Percentiles rank a stretch among this genome's conserved stretches.
Evolutionary conservation across 92 coral and sea anemone species (phyloP).

Genomic region (Siderastrea radians): DNA sequence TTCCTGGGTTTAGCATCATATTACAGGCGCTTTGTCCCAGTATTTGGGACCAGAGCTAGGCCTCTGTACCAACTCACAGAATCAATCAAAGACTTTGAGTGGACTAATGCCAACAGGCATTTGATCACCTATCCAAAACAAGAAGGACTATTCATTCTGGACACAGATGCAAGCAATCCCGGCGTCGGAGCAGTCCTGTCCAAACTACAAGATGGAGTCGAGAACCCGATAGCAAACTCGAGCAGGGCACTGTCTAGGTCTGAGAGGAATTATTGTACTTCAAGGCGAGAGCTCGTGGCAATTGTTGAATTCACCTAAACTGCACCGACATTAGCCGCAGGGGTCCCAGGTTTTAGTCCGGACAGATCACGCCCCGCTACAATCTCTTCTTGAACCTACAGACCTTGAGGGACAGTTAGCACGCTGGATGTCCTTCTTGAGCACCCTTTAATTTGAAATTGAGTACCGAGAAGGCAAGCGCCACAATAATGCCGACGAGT

Average conservation of each 20-base stretch:
- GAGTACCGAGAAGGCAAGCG: conserved; percentile 46
- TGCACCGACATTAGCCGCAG: conserved; percentile 40
- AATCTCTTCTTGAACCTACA: conserved; percentile 46
- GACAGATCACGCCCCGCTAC: conserved; percentile 70
- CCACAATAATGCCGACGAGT: conserved; percentile 54
- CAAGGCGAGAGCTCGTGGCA: conserved; percentile 48
- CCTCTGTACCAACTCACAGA: conserved; percentile 69
- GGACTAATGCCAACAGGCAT: conserved; percentile 55
- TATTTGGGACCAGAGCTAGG: conserved; percentile 56
- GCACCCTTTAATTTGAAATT: conserved; percentile 47
- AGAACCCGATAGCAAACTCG: conserved; percentile 33
- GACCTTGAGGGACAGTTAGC: conserved; percentile 78
- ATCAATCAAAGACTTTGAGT: conserved; percentile 19
- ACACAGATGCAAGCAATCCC: conserved; percentile 62
- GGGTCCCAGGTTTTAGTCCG: conserved; percentile 40
- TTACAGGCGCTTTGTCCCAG: conserved; percentile 67
- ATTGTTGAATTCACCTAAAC: conserved; percentile 50
- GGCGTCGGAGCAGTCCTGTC: conserved; percentile 71
- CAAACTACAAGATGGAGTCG: conserved; percentile 53
- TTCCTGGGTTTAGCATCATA: conserved; percentile 73
- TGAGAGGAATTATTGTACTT: conserved; percentile 54
- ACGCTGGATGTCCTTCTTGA: conserved; percentile 50
- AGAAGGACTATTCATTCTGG: conserved; percentile 39
- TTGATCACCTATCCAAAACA: conserved; percentile 47
- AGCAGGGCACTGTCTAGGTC: conserved; percentile 57